Evolutionary conservation across 2,888 invertebrate genomes (phyloP).

Genomic region (Drosophila picticornis): DNA sequence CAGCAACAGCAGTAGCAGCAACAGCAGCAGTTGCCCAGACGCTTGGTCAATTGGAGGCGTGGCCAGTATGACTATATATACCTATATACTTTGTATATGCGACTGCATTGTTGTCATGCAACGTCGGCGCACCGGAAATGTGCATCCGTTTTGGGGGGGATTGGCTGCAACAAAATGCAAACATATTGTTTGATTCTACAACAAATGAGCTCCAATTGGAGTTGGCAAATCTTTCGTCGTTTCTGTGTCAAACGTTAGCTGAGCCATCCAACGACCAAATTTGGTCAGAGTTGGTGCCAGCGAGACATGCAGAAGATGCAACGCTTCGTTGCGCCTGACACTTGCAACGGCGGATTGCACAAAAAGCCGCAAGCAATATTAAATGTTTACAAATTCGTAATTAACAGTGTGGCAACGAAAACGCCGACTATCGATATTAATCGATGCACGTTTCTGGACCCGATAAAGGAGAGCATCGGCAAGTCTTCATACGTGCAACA

Average conservation of each 20-base stretch:
- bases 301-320: conserved; percentile 59
- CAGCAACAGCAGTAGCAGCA: background rate
- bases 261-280: conserved; percentile 50
- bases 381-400: conserved; percentile 8
- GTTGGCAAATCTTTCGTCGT: conserved; percentile 65
- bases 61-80: conserved; percentile 27
- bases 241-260: conserved; percentile 70
- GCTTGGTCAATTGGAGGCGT: conserved; percentile 58
- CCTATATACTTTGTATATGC: conserved; percentile 24
- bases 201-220: conserved; percentile 50
- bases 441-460: background rate
- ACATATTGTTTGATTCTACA: conserved; percentile 63
- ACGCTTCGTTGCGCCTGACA: conserved; percentile 72
- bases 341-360: conserved; percentile 63
- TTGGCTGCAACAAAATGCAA: conserved; percentile 45
- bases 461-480: background rate
- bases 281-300: conserved; percentile 21
- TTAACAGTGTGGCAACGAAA: conserved; percentile 1
- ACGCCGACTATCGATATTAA: background rate
- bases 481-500: background rate
- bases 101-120: conserved; percentile 72
- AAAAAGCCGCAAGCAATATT: conserved; percentile 40
- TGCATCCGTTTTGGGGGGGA: conserved; percentile 63
- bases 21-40: conserved; percentile 24
- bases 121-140: conserved; percentile 62